Conservation (phyloP, 1,140 invertebrate genomes). For the Drosophila ananassae region DNA sequence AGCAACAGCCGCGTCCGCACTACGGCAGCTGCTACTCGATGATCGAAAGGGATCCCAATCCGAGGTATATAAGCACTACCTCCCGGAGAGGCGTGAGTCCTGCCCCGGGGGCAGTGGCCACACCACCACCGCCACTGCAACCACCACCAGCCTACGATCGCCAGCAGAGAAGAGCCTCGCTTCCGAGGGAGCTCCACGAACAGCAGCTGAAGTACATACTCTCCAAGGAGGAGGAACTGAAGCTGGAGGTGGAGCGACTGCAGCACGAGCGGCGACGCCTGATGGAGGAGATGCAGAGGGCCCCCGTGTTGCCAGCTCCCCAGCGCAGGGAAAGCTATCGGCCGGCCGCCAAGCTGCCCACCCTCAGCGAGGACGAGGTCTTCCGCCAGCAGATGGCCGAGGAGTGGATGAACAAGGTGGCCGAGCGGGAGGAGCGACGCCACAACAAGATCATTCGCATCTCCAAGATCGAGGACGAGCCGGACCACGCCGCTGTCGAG, state of each 20-base stretch:
- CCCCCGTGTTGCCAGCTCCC: slow-evolving; percentile 59
- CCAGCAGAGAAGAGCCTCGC: slow-evolving; percentile 85
- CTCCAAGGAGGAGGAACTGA: slow-evolving; percentile 87
- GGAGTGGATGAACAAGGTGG: slow-evolving; percentile 91
- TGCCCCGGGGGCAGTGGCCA: slow-evolving; percentile 84
- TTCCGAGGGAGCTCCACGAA: slow-evolving; percentile 88
- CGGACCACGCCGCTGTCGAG: slow-evolving; percentile 81
- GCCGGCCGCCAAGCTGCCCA: slow-evolving; percentile 77
- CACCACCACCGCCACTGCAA: slow-evolving; percentile 65
- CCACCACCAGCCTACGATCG: slow-evolving; percentile 80
- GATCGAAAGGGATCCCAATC: slow-evolving; percentile 85
- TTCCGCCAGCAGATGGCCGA: slow-evolving; percentile 92
- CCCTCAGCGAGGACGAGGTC: slow-evolving; percentile 86
- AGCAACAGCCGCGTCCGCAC: slow-evolving; percentile 65
- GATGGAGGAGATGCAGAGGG: slow-evolving; percentile 81
- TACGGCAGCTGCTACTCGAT: slow-evolving; percentile 82
- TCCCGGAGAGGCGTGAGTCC: slow-evolving; percentile 85
- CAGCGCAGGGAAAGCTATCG: slow-evolving; percentile 62
- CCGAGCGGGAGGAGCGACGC: slow-evolving; percentile 90
- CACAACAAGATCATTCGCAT: slow-evolving; percentile 92
- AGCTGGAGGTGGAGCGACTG: slow-evolving; percentile 86
- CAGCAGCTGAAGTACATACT: slow-evolving; percentile 89
- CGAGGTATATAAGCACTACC: slow-evolving; percentile 84
- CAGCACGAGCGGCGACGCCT: slow-evolving; percentile 85
- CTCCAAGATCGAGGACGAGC: slow-evolving; percentile 74